Base-by-base conservation (phyloP, 2,888 invertebrate species). In the Apocheima hispidaria region DNA sequence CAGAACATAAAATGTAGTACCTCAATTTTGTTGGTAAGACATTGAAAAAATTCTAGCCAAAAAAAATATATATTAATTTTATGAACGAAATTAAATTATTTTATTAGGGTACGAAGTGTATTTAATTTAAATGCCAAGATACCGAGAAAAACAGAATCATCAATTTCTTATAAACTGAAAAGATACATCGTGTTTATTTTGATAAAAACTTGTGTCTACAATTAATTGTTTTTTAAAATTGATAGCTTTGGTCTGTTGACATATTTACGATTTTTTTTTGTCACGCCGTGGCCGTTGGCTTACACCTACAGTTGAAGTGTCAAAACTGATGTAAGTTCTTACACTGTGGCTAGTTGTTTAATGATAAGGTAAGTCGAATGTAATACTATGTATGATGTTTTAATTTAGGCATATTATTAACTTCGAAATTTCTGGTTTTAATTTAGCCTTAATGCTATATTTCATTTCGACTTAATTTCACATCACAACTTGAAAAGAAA, bases 151-250 rank as follows among this genome's bases (percentile, higher is more conserved):
- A 58, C 38, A 54, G 23, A 55, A 46, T 49, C 56, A 58, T 63
- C 14, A 63, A 58, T 59, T 49, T 51, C 44, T 18, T 36, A 49
- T 60, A 58, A 61, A 44, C 49, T 65, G 41, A 53, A 65, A 65
- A 59, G 36, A 43, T 60, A 58, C 49, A 50, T 49, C 44, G 54
- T 59, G 38, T 60, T 59, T 61, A 40, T 60, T 63, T 63, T 35
- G 35, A 28, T 23, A 50, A 56, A 63, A 64, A 57, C 46, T 41
- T 59, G 57, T 63, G 49, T 54, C 58, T 61, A 63, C 57, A 44
- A 65, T 68, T 70, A 65, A 70, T 68, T 66, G 66, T 60, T 55
- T 41, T 58, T 57, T 68, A 46, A 65, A 68, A 66, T 68, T 65
- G 65, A 68, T 70, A 62, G 66, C 54, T 33, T 65, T 63, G 48